Base-by-base conservation (phyloP, 2,797 vertebrate species). In the Antennarius maculatus region DNA sequence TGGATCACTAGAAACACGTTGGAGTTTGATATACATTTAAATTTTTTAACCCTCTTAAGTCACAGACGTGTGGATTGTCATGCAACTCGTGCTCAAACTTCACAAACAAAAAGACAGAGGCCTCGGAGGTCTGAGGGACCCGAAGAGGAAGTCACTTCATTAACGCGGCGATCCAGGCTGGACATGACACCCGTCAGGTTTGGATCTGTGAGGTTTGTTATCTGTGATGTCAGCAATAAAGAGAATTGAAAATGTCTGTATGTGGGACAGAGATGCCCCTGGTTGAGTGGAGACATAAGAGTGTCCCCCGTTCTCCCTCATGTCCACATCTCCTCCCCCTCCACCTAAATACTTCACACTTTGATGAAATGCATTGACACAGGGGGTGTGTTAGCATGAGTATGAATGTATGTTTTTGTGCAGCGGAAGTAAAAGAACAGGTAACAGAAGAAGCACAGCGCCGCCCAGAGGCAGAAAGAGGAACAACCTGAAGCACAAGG, bases 391-490 rank as follows among this genome's bases (percentile, higher is more conserved):
- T 66, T 71, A 64, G 66, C 59, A 8, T 54, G 59, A 52, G 55
- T 15, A 45, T 27, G 42, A 6, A 27, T 37, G 34, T 46, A 57
- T 62, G 64, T 69, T 67, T 69, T 48, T 57, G 62, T 52, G 39
- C 54, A 54, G 53, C 16, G 41, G 42, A 60, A 3, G 37, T 31
- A 4, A 43, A 41, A 17, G 34, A 49, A 37, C 15, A 54, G 10
- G 31, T 23, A 71, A 53, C 16, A 59, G 69, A 81, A 79, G 87
- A 73, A 74, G 57, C 89, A 90, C 86, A 93, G 91, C 88, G 64
- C 91, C 82, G 61, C 88, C 92, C 82, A 76, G 87, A 91, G 93
- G 84, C 46, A 56, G 65, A 14, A 48, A 53, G 15, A 47, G 57
- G 61, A 49, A 50, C 0, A 34, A 64, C 49, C 55, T 18, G 53